Evolutionary conservation across 2,888 invertebrate species (phyloP).

Genomic region (Exephanes ischioxanthus): DNA sequence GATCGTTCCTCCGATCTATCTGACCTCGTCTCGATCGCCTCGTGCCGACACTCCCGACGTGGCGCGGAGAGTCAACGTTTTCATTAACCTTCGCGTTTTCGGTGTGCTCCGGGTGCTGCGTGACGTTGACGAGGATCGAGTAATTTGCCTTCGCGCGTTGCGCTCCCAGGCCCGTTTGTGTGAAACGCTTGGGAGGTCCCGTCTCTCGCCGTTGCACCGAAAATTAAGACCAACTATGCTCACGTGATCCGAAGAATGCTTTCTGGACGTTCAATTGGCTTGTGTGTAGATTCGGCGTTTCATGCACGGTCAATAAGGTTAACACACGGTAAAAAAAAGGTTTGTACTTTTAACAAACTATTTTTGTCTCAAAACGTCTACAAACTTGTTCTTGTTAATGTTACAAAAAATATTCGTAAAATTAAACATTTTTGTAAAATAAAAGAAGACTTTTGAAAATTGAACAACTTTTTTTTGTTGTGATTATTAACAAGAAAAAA

Average conservation of each 20-base stretch:
- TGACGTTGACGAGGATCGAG: conserved; percentile 71
- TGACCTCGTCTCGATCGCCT: conserved; percentile 3
- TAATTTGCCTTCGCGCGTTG: conserved; percentile 67
- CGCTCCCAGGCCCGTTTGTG: conserved; percentile 42
- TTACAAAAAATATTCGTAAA: too few species aligned
- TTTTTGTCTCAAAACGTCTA: too few species aligned
- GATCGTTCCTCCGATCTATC: conserved; percentile 10
- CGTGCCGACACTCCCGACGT: conserved; percentile 41
- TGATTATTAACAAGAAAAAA: too few species aligned
- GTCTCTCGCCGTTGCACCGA: background rate
- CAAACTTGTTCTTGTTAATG: too few species aligned
- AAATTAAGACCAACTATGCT: conserved; percentile 11
- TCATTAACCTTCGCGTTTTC: conserved; percentile 69
- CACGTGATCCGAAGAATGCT: background rate
- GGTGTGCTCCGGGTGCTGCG: conserved; percentile 58
- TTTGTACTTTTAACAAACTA: too few species aligned
- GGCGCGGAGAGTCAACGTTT: conserved; percentile 55
- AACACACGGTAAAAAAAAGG: too few species aligned
- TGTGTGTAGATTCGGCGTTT: background rate
- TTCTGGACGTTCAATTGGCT: background rate
- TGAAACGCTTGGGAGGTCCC: conserved; percentile 63
- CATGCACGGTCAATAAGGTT: too few species aligned
- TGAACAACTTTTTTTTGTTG: too few species aligned
- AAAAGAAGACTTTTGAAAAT: too few species aligned
- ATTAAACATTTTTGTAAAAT: too few species aligned